Evolutionary conservation across 1,140 invertebrate species (phyloP), one percentile per base, ranked within the genome.

Genomic region (Drosophila bifasciata): DNA sequence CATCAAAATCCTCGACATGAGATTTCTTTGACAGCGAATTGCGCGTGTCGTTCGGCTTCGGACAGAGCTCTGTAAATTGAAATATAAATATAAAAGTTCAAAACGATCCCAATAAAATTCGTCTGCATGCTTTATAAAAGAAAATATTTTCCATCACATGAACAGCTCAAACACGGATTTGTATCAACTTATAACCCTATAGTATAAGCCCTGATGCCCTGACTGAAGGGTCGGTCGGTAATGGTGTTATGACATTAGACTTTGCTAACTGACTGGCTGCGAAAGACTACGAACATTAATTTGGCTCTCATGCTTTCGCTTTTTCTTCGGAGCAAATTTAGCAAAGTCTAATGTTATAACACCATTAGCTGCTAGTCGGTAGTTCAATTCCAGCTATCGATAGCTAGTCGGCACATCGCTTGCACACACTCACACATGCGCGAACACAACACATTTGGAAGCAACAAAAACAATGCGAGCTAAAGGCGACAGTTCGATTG

Each of bases 1-100:
- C 96, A 46, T 93, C 93, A 25, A 98, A 94, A 62, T 97, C 96
- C 90, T 98, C 97, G 5, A 98, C 96, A 88, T 98, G 96, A 4
- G 96, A 98, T 62, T 96, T 95, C 83, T 95, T 95, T 41, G 94
- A 95, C 45, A 97, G 91, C 32, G 95, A 93, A 73, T 93, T 93
- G 32, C 94, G 93, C 6, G 96, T 95, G 79, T 95, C 93, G 89
- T 97, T 97, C 21, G 95, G 89, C 89, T 97, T 96, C 0, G 97
- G 97, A 92, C 97, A 99, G 90, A 98, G 94, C 88, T 98, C 96
- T 97, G 28, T 15, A 66, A 83, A 50, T 48, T 64, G 32, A 46
- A 9, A 25, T 28, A 59, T 11, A 60, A 67, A 41, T 16, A 44
- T 7, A 2, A 28, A 2, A 28, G 7, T 28, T 28, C 25, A 28